Base-by-base conservation (phyloP, 1,140 invertebrate species). In the Lepidostoma basale region DNA sequence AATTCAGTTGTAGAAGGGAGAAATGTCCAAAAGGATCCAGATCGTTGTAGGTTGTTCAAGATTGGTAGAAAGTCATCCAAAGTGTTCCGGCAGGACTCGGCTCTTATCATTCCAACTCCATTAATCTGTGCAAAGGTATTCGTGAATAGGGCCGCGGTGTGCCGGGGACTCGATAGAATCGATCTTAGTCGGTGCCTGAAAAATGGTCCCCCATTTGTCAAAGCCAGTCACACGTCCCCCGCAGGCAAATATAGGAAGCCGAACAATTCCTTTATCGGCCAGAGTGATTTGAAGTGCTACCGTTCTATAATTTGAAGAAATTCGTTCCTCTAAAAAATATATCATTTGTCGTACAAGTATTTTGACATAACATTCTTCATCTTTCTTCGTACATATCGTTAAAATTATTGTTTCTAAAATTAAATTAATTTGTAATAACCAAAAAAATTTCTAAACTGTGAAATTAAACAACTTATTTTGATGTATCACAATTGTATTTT, bases 131-230 rank as follows among this genome's bases (percentile, higher is more conserved):
- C 14, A 3, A 3, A 12, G 26, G n/a, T 30, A 33, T 18, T 14
- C 10, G 4, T 54, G 49, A 16, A 33, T 54, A 28, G 49, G 14
- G 49, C 3, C 14, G 14, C 26, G 12, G 12, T 20, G 4, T 33
- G 1, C 18, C n/a, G 18, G 8, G 12, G 49, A 23, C 49, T 33
- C 49, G 49, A 14, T 23, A 28, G 44, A 33, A 63, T 63, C 44
- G 60, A 63, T 63, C 44, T 49, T 14, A 20, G 60, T 63, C 26
- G 18, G n/a, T 18, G 39, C 23, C 18, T 63, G 44, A 63, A 63
- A 47, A 45, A 63, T 49, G 3, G 60, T 9, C 25, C 8, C 8
- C 39, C 60, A 36, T 63, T 63, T 63, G 44, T 63, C 60, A 63
- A 30, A 33, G 56, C 22, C 18, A 40, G 33, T 20, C 30, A 40